Base-by-base conservation (phyloP, 2,797 vertebrate genomes). In the Chiroxiphia lanceolata region DNA sequence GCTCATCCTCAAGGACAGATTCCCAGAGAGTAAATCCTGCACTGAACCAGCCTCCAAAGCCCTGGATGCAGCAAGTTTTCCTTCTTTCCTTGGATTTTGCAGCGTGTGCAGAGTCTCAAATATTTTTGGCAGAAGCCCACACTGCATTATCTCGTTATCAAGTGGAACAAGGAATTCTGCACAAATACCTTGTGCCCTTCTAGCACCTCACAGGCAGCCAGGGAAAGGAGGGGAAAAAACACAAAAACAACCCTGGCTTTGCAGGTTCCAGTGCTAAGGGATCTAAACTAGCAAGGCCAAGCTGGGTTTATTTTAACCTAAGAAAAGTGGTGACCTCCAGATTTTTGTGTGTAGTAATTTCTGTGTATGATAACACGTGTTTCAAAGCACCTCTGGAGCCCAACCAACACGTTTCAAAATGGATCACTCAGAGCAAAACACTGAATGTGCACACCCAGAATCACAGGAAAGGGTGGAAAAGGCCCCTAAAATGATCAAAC, bases 201-300 rank as follows among this genome's bases (percentile, higher is more conserved):
- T 15, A 33, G 83, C 53, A 45, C 12, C 47, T 71, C 56, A 7
- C 4, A 9, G 40, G 7, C 38, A 42, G 11, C 7, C 27, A 33
- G n/a, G 31, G n/a, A 47, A 50, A 63, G 10, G 14, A 68, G 15
- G 33, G 15, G 17, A 29, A n/a, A 53, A 31, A n/a, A n/a, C n/a
- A 5, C 15, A 21, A 13, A 47, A 26, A 5, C 11, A 21, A 13
- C 1, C 10, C 23, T 14, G 3, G 17, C 22, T 53, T 33, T 31
- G 50, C 19, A 12, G 22, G 31, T 86, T 50, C 34, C 11, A 45
- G 8, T 11, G 22, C 42, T 9, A 25, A 71, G n/a, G 40, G 71
- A 45, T 31, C 29, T 7, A 4, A 64, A 11, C 2, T 1, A 11
- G 69, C 22, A 45, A 5, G 36, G 3, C 25, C 10, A 29, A 1